Conservation (phyloP, 53 echinoderm and acorn worm genomes). For the Crossaster papposus region DNA sequence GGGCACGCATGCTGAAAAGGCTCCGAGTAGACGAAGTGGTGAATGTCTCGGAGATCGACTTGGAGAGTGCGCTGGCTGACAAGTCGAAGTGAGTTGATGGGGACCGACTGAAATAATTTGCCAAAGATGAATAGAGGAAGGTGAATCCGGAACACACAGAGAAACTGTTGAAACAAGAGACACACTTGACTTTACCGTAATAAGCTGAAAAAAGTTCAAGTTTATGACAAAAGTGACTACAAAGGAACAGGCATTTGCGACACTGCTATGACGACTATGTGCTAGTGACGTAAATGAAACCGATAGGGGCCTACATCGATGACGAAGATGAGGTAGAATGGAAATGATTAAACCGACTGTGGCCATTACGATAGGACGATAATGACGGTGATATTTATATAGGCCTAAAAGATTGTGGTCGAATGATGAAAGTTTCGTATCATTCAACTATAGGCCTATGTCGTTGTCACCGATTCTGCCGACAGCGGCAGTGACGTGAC, state of each 20-base stretch:
- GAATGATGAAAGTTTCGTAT: background rate
- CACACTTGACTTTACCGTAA: too few species aligned
- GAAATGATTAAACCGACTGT: background rate
- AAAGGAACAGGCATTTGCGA: background rate
- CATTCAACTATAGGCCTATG: background rate
- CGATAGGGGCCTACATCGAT: too few species aligned
- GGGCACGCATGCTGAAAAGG: conserved; percentile 67
- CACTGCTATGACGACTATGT: background rate
- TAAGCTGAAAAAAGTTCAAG: background rate
- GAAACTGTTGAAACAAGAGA: too few species aligned
- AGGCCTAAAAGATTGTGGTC: too few species aligned
- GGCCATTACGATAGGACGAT: background rate
- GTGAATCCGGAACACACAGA: background rate
- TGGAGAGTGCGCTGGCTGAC: conserved; percentile 51
- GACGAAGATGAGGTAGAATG: background rate
- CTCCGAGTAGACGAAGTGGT: conserved; percentile 86
- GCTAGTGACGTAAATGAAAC: background rate
- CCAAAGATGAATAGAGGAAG: background rate
- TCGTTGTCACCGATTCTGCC: background rate
- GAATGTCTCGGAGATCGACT: conserved; percentile 67
- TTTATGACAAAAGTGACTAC: too few species aligned
- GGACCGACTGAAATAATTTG: background rate
- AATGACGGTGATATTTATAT: background rate
- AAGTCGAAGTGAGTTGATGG: conserved; percentile 28
- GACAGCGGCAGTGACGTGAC: background rate